Conservation (phyloP, 2,113 vertebrate genomes). For the Eubucco bourcierii region DNA sequence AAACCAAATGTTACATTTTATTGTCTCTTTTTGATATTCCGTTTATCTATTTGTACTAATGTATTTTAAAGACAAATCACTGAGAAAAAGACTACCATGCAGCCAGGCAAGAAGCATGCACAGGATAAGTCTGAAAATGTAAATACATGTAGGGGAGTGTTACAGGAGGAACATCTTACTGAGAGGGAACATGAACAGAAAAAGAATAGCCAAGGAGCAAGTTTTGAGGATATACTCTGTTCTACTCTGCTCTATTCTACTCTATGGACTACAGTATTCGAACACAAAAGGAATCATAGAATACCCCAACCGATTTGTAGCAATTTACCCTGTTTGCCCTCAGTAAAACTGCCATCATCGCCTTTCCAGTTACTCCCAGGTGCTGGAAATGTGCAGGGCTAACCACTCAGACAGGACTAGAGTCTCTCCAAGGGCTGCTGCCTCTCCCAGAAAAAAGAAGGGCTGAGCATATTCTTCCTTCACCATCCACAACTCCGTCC, state of each 20-base stretch:
- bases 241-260: too few relatives aligned
- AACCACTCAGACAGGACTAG: background rate
- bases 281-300: background rate
- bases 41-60: background rate
- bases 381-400: background rate
- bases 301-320: background rate
- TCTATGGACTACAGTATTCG: background rate
- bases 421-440: background rate
- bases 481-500: rapidly evolving
- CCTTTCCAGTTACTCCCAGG: rapidly evolving
- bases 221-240: background rate
- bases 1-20: background rate
- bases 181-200: background rate
- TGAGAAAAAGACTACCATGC: background rate
- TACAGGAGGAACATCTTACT: background rate
- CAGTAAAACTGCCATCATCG: background rate
- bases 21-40: background rate
- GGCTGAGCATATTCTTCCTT: background rate
- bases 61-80: background rate
- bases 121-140: background rate
- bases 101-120: background rate
- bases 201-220: background rate
- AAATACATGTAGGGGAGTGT: background rate
- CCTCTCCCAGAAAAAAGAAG: background rate
- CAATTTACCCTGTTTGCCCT: rapidly evolving